Percentiles rank a stretch among this genome's conserved stretches.
Evolutionary conservation across 2,797 vertebrate species (phyloP).

Genomic region (Epinephelus awoara): DNA sequence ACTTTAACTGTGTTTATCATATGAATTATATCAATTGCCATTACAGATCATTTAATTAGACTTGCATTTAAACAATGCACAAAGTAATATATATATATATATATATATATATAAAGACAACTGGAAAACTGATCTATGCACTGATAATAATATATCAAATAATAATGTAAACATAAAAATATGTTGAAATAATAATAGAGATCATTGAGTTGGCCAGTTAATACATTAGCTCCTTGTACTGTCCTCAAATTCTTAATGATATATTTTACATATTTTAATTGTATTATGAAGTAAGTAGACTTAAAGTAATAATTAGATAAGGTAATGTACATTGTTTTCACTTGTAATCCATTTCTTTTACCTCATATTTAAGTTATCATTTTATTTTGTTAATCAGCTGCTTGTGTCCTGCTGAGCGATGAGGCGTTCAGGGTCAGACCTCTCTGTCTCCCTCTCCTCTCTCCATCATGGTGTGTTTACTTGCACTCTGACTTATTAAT

Average conservation of each 20-base stretch:
- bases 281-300: background rate
- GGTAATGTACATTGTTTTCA: too few species aligned
- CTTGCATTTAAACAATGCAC: background rate
- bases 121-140: background rate
- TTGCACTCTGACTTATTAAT: conserved; percentile 2
- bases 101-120: too few species aligned
- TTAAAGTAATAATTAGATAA: too few species aligned
- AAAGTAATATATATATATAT: too few species aligned
- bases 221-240: background rate
- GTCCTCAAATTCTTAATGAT: background rate
- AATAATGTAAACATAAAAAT: too few species aligned
- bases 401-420: background rate
- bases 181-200: background rate
- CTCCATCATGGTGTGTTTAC: conserved; percentile 19
- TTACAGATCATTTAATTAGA: background rate
- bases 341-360: too few species aligned
- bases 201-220: background rate
- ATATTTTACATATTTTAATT: background rate
- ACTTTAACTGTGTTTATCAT: background rate
- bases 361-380: too few species aligned
- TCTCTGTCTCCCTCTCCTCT: background rate
- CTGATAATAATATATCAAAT: background rate
- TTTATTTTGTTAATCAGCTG: background rate
- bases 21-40: too few species aligned
- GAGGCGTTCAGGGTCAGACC: conserved; percentile 10